phyloP scores from a whole-genome alignment of 1,140 invertebrate genomes.

The Adoxophyes honmai region DNA sequence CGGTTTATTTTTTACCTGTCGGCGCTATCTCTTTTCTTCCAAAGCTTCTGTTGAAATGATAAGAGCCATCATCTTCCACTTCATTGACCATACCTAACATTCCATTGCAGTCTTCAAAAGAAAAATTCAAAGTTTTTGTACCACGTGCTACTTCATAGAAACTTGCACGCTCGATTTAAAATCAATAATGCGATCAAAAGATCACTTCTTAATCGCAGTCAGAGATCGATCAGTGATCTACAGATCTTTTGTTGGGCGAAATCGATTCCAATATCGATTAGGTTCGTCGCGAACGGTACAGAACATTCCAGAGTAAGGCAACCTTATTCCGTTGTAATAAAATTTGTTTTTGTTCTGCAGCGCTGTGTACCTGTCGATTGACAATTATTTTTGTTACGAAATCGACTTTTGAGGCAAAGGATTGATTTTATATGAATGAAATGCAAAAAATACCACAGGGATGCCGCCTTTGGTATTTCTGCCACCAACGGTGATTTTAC shows the following conservation, averaged over 20 bases:
- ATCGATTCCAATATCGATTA: constrained; percentile 62
- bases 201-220: constrained; percentile 64
- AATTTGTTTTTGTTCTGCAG: neutral
- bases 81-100: neutral
- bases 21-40: too few species aligned
- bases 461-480: too few species aligned
- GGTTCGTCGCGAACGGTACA: constrained; percentile 39
- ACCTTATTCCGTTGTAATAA: neutral
- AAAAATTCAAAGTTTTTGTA: constrained; percentile 23
- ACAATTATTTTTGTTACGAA: neutral
- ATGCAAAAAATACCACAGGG: too few species aligned
- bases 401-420: neutral
- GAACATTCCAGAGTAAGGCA: constrained; percentile 26
- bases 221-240: constrained; percentile 68
- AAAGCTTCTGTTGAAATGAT: too few species aligned
- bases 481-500: too few species aligned
- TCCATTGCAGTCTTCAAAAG: neutral
- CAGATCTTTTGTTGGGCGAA: constrained; percentile 63
- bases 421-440: too few species aligned
- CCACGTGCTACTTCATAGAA: constrained; percentile 36
- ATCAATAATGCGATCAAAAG: constrained; percentile 67
- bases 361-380: neutral
- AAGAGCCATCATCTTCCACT: neutral
- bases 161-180: constrained; percentile 59
- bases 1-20: too few species aligned